Evolutionary conservation across 2,888 invertebrate species (phyloP).

Genomic region (Amphipoea oculea): DNA sequence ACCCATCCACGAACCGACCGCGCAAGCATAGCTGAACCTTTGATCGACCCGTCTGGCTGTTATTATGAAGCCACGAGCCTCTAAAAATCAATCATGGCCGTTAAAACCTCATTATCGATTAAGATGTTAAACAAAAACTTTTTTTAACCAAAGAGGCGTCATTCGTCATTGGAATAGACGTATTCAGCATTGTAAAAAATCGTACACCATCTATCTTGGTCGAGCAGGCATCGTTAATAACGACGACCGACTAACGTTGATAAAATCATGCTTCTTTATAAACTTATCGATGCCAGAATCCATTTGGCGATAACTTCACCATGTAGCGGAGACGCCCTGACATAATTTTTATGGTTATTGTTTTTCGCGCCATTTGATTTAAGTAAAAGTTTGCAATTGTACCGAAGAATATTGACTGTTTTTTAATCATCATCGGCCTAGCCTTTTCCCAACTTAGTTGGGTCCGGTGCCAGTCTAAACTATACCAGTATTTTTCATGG

Average conservation of each 20-base stretch:
- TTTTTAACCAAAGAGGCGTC: constrained; percentile 64
- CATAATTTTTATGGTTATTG: constrained; percentile 9
- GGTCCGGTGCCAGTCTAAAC: too few relatives aligned
- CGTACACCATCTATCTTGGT: constrained; percentile 76
- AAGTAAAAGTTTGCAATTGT: neutral
- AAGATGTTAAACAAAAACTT: constrained; percentile 73
- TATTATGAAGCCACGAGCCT: neutral
- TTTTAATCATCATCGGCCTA: neutral
- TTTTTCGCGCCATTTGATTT: constrained; percentile 9
- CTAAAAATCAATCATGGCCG: constrained; percentile 70
- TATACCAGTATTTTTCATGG: neutral
- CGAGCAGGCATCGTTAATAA: constrained; percentile 76
- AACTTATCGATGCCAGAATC: constrained; percentile 78
- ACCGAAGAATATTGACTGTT: neutral
- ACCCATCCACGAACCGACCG: neutral
- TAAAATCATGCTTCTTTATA: constrained; percentile 79
- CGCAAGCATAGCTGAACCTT: neutral
- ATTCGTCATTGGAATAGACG: constrained; percentile 72
- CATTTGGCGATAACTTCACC: constrained; percentile 76
- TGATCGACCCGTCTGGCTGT: neutral
- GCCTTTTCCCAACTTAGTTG: neutral
- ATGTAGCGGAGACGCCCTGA: constrained; percentile 54
- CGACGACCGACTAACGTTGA: constrained; percentile 76
- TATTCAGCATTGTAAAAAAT: constrained; percentile 70
- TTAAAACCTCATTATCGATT: constrained; percentile 76